Evolutionary conservation across 2,888 invertebrate genomes (phyloP).

Genomic region (Netelia inedita): DNA sequence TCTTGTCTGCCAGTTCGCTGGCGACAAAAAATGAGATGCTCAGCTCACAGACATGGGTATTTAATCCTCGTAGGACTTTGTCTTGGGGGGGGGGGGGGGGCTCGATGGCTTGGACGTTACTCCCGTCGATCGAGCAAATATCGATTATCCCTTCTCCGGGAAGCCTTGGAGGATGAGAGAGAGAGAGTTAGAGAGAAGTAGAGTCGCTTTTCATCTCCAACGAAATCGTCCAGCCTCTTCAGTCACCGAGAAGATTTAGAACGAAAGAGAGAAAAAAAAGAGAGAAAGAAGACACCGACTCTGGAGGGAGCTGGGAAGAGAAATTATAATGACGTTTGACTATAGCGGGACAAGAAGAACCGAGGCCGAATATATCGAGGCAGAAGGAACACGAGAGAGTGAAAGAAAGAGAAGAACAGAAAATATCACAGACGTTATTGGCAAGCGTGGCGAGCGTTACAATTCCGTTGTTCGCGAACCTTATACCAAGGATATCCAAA

Average conservation of each 20-base stretch:
- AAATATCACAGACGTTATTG: constrained; percentile 54
- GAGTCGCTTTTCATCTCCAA: constrained; percentile 37
- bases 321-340: constrained; percentile 62
- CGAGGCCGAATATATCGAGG: constrained; percentile 38
- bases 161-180: constrained; percentile 14
- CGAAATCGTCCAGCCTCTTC: constrained; percentile 22
- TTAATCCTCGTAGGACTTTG: constrained; percentile 23
- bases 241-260: constrained; percentile 7
- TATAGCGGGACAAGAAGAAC: constrained; percentile 15
- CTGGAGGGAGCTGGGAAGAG: constrained; percentile 22
- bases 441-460: constrained; percentile 58
- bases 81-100: constrained; percentile 19
- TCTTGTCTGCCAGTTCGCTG: constrained; percentile 15
- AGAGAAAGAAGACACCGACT: neutral
- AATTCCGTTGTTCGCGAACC: constrained; percentile 43
- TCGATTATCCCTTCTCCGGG: constrained; percentile 59
- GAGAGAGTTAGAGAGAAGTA: neutral
- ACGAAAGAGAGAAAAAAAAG: neutral
- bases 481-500: constrained; percentile 37
- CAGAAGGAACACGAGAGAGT: constrained; percentile 33
- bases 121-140: constrained; percentile 62
- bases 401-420: neutral
- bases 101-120: constrained; percentile 59
- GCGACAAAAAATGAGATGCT: constrained; percentile 37
- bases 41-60: constrained; percentile 20